Evolutionary conservation across 2,113 vertebrate genomes (phyloP), one percentile per base, ranked within the genome.

Genomic region (Pteronura brasiliensis): DNA sequence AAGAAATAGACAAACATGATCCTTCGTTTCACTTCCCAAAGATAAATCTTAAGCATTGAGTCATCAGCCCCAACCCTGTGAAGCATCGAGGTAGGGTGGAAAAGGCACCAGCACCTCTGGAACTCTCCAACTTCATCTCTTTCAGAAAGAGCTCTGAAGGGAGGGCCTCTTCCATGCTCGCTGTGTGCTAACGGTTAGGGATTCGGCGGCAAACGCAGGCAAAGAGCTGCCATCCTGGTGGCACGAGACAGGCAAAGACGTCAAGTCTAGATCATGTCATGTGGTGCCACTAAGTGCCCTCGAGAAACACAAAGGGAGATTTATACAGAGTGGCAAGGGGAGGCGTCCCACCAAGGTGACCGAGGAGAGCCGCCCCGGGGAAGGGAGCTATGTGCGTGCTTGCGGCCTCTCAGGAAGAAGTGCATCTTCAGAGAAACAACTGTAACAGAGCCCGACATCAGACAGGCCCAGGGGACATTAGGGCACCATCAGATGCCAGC

Each of bases 31-130:
- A 39, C 12, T 4, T 47, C 42, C 42, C 36, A 25, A 5, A 85
- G 71, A 88, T 1, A 17, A 83, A 12, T n/a, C 57, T 79, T 39
- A 23, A 61, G 61, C 57, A 36, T 0, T 6, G 17, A 76, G 23
- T 0, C 2, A n/a, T 23, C 34, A 44, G 25, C 52, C 39, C 55
- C n/a, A 6, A 1, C 17, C 25, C 13, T 0, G 10, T 1, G 17
- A 7, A n/a, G 39, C 29, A 39, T 4, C 4, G 23, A 42, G 4
- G 55, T 10, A 27, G 79, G 39, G 25, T 1, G 9, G 21, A n/a
- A 47, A 23, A 44, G 55, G 20, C 0, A 3, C 4, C 59, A 7
- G 57, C 15, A 25, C 52, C 52, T 44, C 44, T 44, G 95, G 80
- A 18, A n/a, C 34, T 52, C 1, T 21, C 36, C 20, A 34, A 21